phyloP scores from a whole-genome alignment of 2,888 invertebrate species.

The Drosophila phalerata region DNA sequence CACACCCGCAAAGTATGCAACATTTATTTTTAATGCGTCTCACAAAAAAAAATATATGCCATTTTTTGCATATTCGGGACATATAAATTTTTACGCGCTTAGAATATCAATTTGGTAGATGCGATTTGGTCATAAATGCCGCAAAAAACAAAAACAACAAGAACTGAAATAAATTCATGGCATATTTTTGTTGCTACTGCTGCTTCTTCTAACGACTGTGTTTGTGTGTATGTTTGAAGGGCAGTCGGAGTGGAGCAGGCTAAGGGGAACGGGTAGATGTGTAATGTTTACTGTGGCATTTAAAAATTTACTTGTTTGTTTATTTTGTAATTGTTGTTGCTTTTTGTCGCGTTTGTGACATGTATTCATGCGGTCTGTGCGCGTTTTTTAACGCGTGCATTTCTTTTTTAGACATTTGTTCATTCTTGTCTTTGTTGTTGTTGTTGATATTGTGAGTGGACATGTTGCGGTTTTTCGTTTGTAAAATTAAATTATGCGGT shows the following conservation, averaged over 20 bases:
- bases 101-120: slow-evolving; percentile 76
- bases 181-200: slow-evolving; percentile 40
- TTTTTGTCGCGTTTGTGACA: slow-evolving; percentile 62
- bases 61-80: slow-evolving; percentile 58
- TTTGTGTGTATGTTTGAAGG: background rate
- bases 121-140: slow-evolving; percentile 73
- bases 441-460: slow-evolving; percentile 48
- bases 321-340: slow-evolving; percentile 30
- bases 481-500: slow-evolving; percentile 77
- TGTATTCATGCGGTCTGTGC: slow-evolving; percentile 66
- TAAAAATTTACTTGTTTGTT: slow-evolving; percentile 50
- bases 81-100: slow-evolving; percentile 74
- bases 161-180: slow-evolving; percentile 63
- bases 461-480: slow-evolving; percentile 72
- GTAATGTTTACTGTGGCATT: slow-evolving; percentile 45
- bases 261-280: background rate
- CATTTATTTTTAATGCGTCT: slow-evolving; percentile 72
- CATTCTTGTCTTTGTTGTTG: slow-evolving; percentile 26
- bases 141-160: slow-evolving; percentile 26
- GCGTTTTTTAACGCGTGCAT: slow-evolving; percentile 39
- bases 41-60: slow-evolving; percentile 22
- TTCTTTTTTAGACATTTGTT: slow-evolving; percentile 27
- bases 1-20: slow-evolving; percentile 71
- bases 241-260: background rate
- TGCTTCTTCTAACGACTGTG: slow-evolving; percentile 5